Conservation (phyloP, 2,113 vertebrate species). For the Corvus moneduloides region DNA sequence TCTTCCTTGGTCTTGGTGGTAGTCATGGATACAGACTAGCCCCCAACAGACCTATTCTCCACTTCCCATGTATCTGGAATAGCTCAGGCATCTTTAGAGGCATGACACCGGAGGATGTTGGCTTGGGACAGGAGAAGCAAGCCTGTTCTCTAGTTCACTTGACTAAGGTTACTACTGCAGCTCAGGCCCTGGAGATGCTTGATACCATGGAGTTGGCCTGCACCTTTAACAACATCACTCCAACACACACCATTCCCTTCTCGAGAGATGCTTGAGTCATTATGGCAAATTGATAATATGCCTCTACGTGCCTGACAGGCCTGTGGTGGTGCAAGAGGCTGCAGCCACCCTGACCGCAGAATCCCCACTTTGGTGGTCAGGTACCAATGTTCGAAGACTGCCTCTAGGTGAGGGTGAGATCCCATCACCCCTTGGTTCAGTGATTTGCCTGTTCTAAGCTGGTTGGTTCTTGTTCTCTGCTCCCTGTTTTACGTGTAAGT, state of each 20-base stretch:
- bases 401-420: too few relatives aligned
- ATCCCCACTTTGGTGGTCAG: too few relatives aligned
- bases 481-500: too few relatives aligned
- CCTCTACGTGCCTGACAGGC: neutral
- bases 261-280: neutral
- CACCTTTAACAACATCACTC: neutral
- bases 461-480: too few relatives aligned
- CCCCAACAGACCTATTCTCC: neutral
- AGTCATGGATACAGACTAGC: neutral
- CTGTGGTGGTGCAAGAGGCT: too few relatives aligned
- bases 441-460: too few relatives aligned
- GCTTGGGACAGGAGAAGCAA: neutral
- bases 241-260: constrained; percentile 12
- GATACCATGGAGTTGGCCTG: neutral
- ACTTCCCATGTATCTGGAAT: neutral
- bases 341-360: too few relatives aligned
- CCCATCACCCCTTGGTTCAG: too few relatives aligned
- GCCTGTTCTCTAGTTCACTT: neutral
- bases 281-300: constrained; percentile 16
- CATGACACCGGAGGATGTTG: accelerated
- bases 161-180: neutral
- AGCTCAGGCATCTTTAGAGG: neutral
- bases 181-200: neutral
- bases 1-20: neutral
- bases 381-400: too few relatives aligned